phyloP scores from a whole-genome alignment of 2,797 vertebrate genomes.

The Coendou prehensilis region DNA sequence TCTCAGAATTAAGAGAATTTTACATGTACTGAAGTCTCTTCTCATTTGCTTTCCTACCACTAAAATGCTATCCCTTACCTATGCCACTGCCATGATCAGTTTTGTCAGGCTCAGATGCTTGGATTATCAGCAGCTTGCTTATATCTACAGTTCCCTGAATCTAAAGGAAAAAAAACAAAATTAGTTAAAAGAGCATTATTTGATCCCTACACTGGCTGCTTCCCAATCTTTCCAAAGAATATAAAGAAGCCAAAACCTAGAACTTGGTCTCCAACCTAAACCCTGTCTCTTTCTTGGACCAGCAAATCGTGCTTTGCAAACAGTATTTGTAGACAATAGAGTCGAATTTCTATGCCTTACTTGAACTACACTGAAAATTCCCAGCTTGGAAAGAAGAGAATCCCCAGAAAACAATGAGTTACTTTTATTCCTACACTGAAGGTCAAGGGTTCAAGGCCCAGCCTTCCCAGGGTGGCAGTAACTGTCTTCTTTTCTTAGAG shows the following conservation, averaged over 20 bases:
- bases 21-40: not conserved
- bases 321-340: not conserved
- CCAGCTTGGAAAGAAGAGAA: not conserved
- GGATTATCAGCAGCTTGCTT: constrained; percentile 80
- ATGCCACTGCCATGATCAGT: accelerated
- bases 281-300: not conserved
- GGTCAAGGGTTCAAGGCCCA: not conserved
- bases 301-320: not conserved
- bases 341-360: not conserved
- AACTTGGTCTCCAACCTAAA: not conserved
- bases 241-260: not conserved
- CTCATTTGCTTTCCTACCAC: not conserved
- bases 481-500: not conserved
- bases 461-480: not conserved
- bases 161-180: constrained; percentile 72
- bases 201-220: not conserved
- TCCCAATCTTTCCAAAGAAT: constrained; percentile 13
- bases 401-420: no score
- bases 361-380: not conserved
- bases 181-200: not conserved
- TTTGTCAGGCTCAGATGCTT: not conserved
- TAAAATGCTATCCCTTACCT: constrained; percentile 44
- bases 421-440: not conserved
- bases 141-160: constrained; percentile 79
- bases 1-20: constrained; percentile 3